Evolutionary conservation across 2,797 vertebrate species (phyloP).

Genomic region (Typhlichthys subterraneus): DNA sequence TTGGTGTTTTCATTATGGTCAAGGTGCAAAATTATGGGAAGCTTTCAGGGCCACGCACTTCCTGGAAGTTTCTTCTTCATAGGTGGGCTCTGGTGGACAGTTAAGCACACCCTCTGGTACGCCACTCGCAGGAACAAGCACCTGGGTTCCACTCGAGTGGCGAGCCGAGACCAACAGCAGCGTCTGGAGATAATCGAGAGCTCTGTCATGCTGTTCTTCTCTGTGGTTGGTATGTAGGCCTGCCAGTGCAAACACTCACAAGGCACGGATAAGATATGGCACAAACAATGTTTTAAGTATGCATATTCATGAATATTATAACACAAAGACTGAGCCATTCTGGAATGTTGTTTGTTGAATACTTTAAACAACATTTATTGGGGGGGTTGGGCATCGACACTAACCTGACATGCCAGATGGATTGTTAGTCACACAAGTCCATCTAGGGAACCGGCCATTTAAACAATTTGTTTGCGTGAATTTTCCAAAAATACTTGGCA

Average conservation of each 20-base stretch:
- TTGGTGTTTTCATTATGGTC: background rate
- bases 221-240: slow-evolving; percentile 82
- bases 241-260: background rate
- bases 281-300: background rate
- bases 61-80: slow-evolving; percentile 89
- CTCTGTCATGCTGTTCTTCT: slow-evolving; percentile 77
- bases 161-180: slow-evolving; percentile 83
- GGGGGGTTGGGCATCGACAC: too few species aligned
- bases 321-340: background rate
- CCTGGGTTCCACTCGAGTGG: slow-evolving; percentile 76
- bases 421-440: too few species aligned
- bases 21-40: slow-evolving; percentile 78
- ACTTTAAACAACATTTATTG: too few species aligned
- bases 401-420: too few species aligned
- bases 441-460: too few species aligned
- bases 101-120: slow-evolving; percentile 85
- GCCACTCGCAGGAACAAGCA: slow-evolving; percentile 85
- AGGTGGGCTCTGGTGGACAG: slow-evolving; percentile 89
- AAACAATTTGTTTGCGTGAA: too few species aligned
- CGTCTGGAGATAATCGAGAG: slow-evolving; percentile 87
- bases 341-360: too few species aligned
- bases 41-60: slow-evolving; percentile 90
- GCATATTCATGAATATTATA: background rate
- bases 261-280: background rate
- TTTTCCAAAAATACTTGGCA: too few species aligned